These are phyloP conservation scores for Eurystomus glaucurus DNA, from an alignment of 2,797 vertebrate species.

Conservation along the genomic window DNA sequence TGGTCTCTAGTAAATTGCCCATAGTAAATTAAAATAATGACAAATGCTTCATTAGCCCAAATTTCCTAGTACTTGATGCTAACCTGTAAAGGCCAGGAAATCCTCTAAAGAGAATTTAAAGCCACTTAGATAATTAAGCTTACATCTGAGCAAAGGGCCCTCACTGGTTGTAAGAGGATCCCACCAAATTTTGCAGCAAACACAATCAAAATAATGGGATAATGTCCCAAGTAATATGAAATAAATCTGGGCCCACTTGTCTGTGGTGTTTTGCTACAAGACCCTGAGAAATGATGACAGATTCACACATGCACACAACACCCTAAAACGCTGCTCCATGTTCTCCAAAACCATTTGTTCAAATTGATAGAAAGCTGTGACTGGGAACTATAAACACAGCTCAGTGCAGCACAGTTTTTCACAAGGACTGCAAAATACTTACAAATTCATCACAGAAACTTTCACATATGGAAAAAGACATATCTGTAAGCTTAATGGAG, in stretches of 20 bases:
- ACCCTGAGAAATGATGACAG: not conserved
- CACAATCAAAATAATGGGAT: not conserved
- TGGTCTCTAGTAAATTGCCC: not conserved
- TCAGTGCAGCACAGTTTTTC: not conserved
- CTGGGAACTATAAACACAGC: not conserved
- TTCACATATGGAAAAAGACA: not conserved
- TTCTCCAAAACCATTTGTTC: not conserved
- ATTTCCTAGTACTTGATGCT: not conserved
- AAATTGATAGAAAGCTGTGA: not conserved
- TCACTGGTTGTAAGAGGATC: not conserved
- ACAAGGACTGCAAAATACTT: not conserved
- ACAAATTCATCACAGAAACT: not conserved
- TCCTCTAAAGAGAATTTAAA: not conserved
- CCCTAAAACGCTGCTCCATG: not conserved
- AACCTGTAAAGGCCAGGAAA: not conserved
- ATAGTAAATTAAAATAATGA: not conserved
- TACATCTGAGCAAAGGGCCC: not conserved
- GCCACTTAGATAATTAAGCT: not conserved
- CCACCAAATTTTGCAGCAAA: not conserved
- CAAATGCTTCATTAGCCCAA: not conserved
- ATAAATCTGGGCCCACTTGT: accelerated
- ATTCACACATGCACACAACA: accelerated
- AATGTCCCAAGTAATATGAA: not conserved
- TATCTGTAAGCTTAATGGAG: not conserved
- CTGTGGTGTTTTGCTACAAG: not conserved